Conservation (phyloP, 2,113 vertebrate genomes). For the Onychostoma macrolepis region DNA sequence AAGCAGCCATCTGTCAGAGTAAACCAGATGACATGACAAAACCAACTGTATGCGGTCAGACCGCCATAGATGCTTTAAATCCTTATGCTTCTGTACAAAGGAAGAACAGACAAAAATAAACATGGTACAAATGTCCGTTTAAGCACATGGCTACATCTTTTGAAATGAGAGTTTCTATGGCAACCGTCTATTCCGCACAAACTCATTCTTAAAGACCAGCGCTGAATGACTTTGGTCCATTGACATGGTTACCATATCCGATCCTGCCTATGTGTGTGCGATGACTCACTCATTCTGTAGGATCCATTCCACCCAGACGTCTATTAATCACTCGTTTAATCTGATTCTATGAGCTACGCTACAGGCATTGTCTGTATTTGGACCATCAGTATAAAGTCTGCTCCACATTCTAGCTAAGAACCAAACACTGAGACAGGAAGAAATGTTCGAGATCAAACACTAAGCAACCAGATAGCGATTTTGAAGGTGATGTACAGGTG, state of each 20-base stretch:
- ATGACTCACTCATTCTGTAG: constrained; percentile 34
- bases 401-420: background rate
- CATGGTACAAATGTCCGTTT: background rate
- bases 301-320: background rate
- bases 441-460: background rate
- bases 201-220: background rate
- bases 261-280: background rate
- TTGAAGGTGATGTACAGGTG: too few species aligned
- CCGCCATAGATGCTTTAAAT: background rate
- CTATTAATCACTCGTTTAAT: constrained; percentile 27
- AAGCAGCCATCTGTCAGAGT: constrained; percentile 11
- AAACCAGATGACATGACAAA: background rate
- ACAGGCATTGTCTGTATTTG: constrained; percentile 1
- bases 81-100: background rate
- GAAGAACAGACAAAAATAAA: background rate
- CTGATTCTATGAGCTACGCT: background rate
- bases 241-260: constrained; percentile 1
- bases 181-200: constrained; percentile 25
- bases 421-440: too few species aligned
- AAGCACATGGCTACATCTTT: constrained; percentile 39
- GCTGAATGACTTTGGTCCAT: constrained; percentile 20
- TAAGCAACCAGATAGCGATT: background rate
- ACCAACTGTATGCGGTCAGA: background rate
- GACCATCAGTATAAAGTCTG: background rate
- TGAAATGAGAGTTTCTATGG: constrained; percentile 33